Conservation (phyloP, 2,113 vertebrate genomes). For the Coryphaenoides rupestris region DNA sequence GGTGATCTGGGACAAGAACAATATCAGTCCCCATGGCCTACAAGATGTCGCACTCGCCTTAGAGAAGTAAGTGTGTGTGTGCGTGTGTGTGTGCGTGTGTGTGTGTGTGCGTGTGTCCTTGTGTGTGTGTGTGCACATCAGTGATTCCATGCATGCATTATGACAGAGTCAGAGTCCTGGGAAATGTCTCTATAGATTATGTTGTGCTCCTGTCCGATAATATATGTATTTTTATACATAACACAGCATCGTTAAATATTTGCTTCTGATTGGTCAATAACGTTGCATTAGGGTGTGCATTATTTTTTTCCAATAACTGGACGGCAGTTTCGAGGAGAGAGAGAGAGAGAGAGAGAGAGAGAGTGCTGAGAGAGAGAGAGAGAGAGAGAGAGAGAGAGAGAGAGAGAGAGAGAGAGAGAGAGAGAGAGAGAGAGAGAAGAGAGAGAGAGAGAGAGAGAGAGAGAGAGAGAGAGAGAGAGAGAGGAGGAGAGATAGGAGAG, state of each 20-base stretch:
- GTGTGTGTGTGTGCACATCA: background rate
- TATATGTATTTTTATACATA: background rate
- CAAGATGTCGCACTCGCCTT: conserved; percentile 94
- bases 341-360: too few relatives aligned
- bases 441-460: too few relatives aligned
- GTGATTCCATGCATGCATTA: background rate
- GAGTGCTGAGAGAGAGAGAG: too few relatives aligned
- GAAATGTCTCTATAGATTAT: background rate
- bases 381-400: too few relatives aligned
- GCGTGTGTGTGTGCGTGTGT: conserved; percentile 3
- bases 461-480: too few relatives aligned
- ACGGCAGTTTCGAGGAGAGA: too few relatives aligned
- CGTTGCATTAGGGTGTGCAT: background rate
- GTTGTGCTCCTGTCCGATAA: background rate
- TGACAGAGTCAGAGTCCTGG: background rate
- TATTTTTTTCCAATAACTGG: too few relatives aligned
- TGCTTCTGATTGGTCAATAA: background rate
- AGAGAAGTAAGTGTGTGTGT: conserved; percentile 81
- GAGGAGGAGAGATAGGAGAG: too few relatives aligned
- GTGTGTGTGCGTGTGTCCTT: background rate
- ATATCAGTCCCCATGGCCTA: conserved; percentile 91
- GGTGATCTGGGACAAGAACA: conserved; percentile 97
- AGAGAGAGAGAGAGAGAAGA: too few relatives aligned
- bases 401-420: too few relatives aligned
- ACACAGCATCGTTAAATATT: background rate